These are phyloP conservation scores for Pelobates fuscus DNA, from an alignment of 2,113 vertebrate species.

Conservation along the genomic window DNA sequence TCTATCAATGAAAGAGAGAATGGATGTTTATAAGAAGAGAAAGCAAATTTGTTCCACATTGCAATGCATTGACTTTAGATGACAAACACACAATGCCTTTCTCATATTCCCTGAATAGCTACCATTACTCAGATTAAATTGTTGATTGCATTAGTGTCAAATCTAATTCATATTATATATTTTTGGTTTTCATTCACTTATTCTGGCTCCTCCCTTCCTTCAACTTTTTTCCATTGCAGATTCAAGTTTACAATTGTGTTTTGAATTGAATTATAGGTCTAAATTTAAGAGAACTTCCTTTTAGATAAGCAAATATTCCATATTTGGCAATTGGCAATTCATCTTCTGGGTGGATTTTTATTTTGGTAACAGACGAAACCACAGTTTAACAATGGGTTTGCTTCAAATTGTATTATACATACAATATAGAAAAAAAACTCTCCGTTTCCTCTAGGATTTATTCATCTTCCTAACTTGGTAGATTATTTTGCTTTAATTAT, in stretches of 20 bases:
- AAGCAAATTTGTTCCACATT: too few species aligned
- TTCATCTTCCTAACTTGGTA: too few species aligned
- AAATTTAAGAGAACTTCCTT: conserved; percentile 16
- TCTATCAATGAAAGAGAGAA: too few species aligned
- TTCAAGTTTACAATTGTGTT: conserved; percentile 24
- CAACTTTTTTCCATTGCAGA: conserved; percentile 14
- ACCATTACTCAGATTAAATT: conserved; percentile 8
- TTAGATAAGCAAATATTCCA: conserved; percentile 35
- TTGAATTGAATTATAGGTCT: conserved; percentile 4
- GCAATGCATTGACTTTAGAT: too few species aligned
- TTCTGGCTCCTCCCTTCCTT: conserved; percentile 25
- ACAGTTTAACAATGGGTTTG: conserved; percentile 24
- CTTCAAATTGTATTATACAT: not conserved
- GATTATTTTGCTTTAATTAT: too few species aligned
- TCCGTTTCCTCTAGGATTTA: too few species aligned
- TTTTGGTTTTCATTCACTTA: conserved; percentile 15
- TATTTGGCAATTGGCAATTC: conserved; percentile 29
- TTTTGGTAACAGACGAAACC: not conserved
- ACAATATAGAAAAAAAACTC: too few species aligned
- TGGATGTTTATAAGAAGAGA: too few species aligned
- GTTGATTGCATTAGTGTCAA: conserved; percentile 4
- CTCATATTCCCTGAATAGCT: not conserved
- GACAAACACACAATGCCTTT: not conserved
- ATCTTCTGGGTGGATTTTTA: conserved; percentile 27
- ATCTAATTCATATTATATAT: conserved; percentile 18